Base-by-base conservation (phyloP, 2,888 invertebrate genomes). In the Pseudolycoriella hygida region DNA sequence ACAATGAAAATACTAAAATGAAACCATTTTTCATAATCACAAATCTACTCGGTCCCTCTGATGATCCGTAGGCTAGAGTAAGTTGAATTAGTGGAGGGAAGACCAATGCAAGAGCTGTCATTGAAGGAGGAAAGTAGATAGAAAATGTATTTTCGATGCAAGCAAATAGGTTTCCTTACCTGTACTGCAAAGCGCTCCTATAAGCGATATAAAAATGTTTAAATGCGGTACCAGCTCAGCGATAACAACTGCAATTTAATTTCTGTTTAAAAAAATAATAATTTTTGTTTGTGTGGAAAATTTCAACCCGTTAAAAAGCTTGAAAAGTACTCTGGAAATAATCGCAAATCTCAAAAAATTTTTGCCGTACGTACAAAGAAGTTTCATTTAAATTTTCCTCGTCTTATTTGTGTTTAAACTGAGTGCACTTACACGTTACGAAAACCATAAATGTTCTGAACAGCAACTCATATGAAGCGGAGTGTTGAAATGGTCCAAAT, bases 131-230 rank as follows among this genome's bases (percentile, higher is more conserved):
- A n/a, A n/a, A n/a, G n/a, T n/a, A n/a, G n/a, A n/a, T n/a, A n/a
- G n/a, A n/a, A n/a, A n/a, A n/a, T n/a, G n/a, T n/a, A n/a, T n/a
- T n/a, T n/a, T n/a, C n/a, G n/a, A n/a, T n/a, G n/a, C n/a, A n/a
- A n/a, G n/a, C n/a, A n/a, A n/a, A n/a, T n/a, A n/a, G n/a, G n/a
- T n/a, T n/a, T n/a, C n/a, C n/a, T n/a, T n/a, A n/a, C n/a, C n/a
- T n/a, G 90, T 83, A 53, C 88, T 86, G 58, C 89, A 87, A 1
- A 93, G 73, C 0, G 93, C 88, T 4, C 94, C 94, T 20, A 94
- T 86, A 49, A 94, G 64, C 0, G 92, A 90, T 53, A 94, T 93
- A 64, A 93, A 87, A 2, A 88, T 68, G 2, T 81, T 80, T 50
- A 94, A 66, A 53, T 86, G 75, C 0, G 93, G 93, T 47, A 94